phyloP scores from a whole-genome alignment of 1,140 invertebrate genomes.

The Glossosoma conforme region DNA sequence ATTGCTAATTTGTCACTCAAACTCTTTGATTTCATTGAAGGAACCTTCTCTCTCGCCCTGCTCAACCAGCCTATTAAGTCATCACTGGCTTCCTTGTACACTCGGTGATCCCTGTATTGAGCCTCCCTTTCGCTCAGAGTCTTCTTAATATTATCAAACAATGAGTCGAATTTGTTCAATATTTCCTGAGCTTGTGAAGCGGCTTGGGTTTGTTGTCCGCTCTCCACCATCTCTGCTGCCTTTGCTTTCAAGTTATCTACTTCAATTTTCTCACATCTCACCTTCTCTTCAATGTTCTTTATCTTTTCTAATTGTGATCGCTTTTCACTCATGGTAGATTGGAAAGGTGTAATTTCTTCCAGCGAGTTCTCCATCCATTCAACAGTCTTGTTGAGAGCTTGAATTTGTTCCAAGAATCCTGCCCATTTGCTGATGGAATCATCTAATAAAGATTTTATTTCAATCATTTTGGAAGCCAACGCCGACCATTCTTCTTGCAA shows the following conservation, averaged over 20 bases:
- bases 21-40: slow-evolving; percentile 76
- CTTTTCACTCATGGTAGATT: slow-evolving; percentile 80
- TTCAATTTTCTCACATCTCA: slow-evolving; percentile 86
- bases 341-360: slow-evolving; percentile 67
- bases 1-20: slow-evolving; percentile 83
- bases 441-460: slow-evolving; percentile 83
- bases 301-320: slow-evolving; percentile 78
- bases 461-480: slow-evolving; percentile 81
- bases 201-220: slow-evolving; percentile 75
- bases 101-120: slow-evolving; percentile 80
- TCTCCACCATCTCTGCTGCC: slow-evolving; percentile 81
- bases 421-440: slow-evolving; percentile 87
- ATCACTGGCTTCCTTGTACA: slow-evolving; percentile 86
- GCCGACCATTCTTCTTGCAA: slow-evolving; percentile 88
- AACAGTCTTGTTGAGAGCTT: slow-evolving; percentile 77
- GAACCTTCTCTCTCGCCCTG: slow-evolving; percentile 82
- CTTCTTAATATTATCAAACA: slow-evolving; percentile 67
- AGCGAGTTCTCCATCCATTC: slow-evolving; percentile 69
- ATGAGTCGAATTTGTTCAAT: slow-evolving; percentile 71
- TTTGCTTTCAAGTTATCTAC: slow-evolving; percentile 84
- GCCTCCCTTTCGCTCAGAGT: slow-evolving; percentile 73
- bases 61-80: slow-evolving; percentile 81
- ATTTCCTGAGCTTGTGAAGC: slow-evolving; percentile 81
- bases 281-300: slow-evolving; percentile 82
- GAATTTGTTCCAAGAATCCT: slow-evolving; percentile 81